Evolutionary conservation across 2,113 vertebrate species (phyloP).

Genomic region (Cathartes aura): DNA sequence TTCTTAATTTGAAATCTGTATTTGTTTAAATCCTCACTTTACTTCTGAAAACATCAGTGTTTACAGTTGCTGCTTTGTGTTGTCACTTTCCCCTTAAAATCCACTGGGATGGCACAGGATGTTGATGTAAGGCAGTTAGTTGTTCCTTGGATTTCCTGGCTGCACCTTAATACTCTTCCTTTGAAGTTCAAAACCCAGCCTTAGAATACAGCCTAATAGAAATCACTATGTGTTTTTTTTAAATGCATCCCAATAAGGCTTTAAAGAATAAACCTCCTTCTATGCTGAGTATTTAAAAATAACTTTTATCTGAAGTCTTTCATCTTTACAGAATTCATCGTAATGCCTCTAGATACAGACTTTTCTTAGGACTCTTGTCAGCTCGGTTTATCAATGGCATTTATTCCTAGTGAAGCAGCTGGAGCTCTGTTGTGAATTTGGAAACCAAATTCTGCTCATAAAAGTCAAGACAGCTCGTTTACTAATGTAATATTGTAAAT

Average conservation of each 20-base stretch:
- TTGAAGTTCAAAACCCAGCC: neutral
- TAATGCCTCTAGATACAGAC: neutral
- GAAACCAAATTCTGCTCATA: neutral
- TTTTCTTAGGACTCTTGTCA: neutral
- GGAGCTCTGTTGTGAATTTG: neutral
- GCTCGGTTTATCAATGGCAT: neutral
- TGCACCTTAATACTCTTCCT: neutral
- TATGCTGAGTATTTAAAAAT: neutral
- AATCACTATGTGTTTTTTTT: neutral
- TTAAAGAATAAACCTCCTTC: neutral
- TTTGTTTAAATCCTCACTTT: neutral
- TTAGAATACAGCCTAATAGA: neutral
- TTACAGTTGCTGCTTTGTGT: neutral
- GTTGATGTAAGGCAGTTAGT: neutral
- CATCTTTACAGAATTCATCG: neutral
- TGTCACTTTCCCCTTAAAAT: neutral
- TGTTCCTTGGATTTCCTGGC: conserved; percentile 42
- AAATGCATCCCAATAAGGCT: neutral
- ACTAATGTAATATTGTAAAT: neutral
- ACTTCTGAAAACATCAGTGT: neutral
- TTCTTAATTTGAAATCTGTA: neutral
- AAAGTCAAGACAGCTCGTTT: neutral
- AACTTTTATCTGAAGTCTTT: neutral
- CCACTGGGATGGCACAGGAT: neutral
- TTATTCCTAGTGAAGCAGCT: neutral